Base-by-base conservation (phyloP, 2,113 vertebrate species). In the Hypomesus transpacificus region DNA sequence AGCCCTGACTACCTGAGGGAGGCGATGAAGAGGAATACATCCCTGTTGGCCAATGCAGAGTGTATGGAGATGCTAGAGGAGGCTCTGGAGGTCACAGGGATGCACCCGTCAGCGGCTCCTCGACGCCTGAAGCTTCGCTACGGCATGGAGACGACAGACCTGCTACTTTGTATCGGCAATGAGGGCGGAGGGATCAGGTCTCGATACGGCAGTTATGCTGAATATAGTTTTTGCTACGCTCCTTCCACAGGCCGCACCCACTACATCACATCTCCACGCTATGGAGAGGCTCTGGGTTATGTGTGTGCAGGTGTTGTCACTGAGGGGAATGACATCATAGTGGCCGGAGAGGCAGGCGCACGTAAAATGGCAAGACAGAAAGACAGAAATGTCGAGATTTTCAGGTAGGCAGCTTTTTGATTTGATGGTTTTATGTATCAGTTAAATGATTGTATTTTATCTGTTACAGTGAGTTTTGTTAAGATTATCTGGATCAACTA, bases 131-230 rank as follows among this genome's bases (percentile, higher is more conserved):
- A 93, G 71, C 90, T 99, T 52, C 92, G 97, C 0, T 99, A 98
- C 0, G 97, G 97, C 80, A 99, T 99, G 97, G 97, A 99, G 89
- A 96, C 93, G 0, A 96, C 97, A 0, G 94, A 92, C 58, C 89
- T 99, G 69, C 88, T 99, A 60, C 95, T 99, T 54, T 99, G 97
- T 74, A 82, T 98, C 0, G 96, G 97, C 58, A 98, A 94, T 68
- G 95, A 97, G 18, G 79, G 92, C 1, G 85, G 89, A 0, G 97
- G 97, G n/a, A 95, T 99, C 74, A 90, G 94, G 62, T 97, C 97
- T 14, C 92, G 94, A 50, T 94, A 91, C 0, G 91, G 92, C 58
- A 96, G 75, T 87, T 98, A 93, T 1, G 83, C 91, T 0, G 97
- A 99, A n/a, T 92, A 92, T 63, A 98, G 95, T 74, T 99, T 98